Evolutionary conservation across 2,888 invertebrate species (phyloP).

Genomic region (Melikaiella ostensackeni): DNA sequence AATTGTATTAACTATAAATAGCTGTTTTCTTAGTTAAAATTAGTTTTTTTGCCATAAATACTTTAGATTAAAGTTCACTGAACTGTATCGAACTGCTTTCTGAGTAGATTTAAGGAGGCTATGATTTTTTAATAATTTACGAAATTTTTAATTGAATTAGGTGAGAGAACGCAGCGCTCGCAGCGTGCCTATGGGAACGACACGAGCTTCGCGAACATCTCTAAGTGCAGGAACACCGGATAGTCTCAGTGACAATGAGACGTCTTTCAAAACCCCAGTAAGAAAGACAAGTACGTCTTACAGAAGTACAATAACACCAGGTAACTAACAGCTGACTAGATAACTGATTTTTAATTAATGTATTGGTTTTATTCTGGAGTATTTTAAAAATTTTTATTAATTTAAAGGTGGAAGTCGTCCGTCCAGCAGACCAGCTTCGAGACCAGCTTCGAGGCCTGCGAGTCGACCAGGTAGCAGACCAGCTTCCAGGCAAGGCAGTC

Average conservation of each 20-base stretch:
- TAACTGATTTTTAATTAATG: conserved; percentile 12
- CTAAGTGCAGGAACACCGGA: conserved; percentile 93
- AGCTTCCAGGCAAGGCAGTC: conserved; percentile 90
- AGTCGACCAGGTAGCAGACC: conserved; percentile 92
- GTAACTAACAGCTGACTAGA: conserved; percentile 64
- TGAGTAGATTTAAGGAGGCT: neutral
- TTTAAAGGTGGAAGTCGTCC: conserved; percentile 82
- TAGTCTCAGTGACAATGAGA: conserved; percentile 92
- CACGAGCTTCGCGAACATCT: conserved; percentile 86
- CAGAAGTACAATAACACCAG: conserved; percentile 86
- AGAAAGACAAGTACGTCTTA: conserved; percentile 83
- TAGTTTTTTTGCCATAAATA: neutral
- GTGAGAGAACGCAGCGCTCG: conserved; percentile 94
- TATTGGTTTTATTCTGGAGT: neutral
- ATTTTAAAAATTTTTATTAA: neutral
- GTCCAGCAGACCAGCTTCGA: conserved; percentile 81
- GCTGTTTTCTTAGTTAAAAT: neutral
- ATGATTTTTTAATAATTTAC: neutral
- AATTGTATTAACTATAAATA: neutral
- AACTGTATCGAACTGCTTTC: neutral
- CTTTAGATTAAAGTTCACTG: neutral
- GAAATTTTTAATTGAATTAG: conserved; percentile 78
- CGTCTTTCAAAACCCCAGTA: conserved; percentile 84
- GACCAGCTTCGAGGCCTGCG: conserved; percentile 85
- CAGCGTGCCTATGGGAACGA: conserved; percentile 91